phyloP scores from a whole-genome alignment of 2,888 invertebrate species.

The Schizaphis graminum region DNA sequence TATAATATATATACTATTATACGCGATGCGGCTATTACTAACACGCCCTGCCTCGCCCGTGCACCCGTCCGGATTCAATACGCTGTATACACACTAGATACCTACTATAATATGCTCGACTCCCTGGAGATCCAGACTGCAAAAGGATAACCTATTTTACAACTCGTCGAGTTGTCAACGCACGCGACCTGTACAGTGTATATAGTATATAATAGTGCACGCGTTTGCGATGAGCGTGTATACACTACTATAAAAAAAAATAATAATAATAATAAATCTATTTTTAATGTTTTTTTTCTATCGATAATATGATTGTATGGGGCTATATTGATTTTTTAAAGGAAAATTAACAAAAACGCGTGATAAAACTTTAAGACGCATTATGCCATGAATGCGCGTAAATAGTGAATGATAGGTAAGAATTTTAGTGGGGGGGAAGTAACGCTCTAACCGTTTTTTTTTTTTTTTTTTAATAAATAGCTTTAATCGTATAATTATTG shows the following conservation, averaged over 20 bases:
- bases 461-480: too few relatives aligned
- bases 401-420: neutral
- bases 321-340: neutral
- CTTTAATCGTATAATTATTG: neutral
- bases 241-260: neutral
- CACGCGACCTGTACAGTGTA: too few relatives aligned
- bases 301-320: neutral
- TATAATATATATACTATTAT: neutral
- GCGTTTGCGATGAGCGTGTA: too few relatives aligned
- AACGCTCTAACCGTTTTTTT: neutral
- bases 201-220: too few relatives aligned
- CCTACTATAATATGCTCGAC: neutral
- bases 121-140: neutral
- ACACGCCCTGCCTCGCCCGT: neutral
- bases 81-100: neutral
- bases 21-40: constrained; percentile 2
- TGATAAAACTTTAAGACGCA: neutral
- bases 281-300: neutral
- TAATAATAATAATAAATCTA: neutral
- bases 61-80: neutral
- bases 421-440: neutral
- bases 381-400: neutral
- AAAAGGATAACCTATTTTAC: neutral
- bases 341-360: neutral
- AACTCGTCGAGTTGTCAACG: neutral